Evolutionary conservation across 2,888 invertebrate genomes (phyloP), one percentile per base, ranked within the genome.

Genomic region (Conomelus anceps): DNA sequence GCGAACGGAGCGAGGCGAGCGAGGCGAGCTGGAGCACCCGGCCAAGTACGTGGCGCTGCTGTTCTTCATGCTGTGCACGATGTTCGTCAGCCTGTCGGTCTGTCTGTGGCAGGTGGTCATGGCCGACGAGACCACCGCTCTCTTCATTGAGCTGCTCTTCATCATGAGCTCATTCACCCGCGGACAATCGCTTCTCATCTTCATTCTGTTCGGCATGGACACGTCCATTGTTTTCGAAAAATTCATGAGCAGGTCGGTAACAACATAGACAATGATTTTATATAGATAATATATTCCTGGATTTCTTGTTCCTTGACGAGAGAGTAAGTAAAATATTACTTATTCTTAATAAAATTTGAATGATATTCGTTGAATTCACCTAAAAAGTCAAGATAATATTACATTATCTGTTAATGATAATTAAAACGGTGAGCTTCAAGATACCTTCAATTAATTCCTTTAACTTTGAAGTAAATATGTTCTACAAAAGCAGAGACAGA

Each of bases 61-160:
- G 89, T 96, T 98, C 90, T 94, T 97, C 22, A 94, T 98, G 90
- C 94, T 96, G 89, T 96, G 97, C 22, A 87, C 89, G 89, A 91
- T 89, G 91, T 93, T 91, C 87, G 92, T 97, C 98, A 97, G 98
- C 23, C 94, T 98, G 91, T 96, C 98, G 0, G 95, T 97, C 90
- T 96, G 97, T 0, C 95, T 96, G 23, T 98, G 98, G 96, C 96
- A 96, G 0, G 94, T 98, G 92, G 95, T 98, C 92, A 96, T 96
- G 94, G 97, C 97, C 92, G 96, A 97, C 92, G 96, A 97, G 93
- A 90, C 91, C 85, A 96, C 97, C 23, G 99, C 98, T 0, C 96
- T 99, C 90, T 98, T 98, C 93, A 95, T 98, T 0, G 98, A 98
- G 93, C 94, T 99, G n/a, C 96, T 98, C 91, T 99, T 98, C 93